Evolutionary conservation across 2,888 invertebrate species (phyloP).

Genomic region (Eucera pruinosa): DNA sequence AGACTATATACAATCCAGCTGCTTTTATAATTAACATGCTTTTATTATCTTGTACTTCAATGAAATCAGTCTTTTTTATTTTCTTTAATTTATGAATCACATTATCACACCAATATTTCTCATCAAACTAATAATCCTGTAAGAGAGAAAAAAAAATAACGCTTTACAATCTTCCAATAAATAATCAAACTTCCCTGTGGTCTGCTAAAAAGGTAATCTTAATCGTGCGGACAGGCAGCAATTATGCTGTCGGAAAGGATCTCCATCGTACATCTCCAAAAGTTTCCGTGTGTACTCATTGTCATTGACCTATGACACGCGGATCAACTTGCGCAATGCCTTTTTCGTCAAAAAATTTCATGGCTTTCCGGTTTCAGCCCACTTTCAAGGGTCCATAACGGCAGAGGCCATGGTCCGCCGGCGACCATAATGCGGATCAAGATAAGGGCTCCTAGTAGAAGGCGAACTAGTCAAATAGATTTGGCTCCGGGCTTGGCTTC

Average conservation of each 20-base stretch:
- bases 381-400: slow-evolving; percentile 6
- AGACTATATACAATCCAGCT: no score
- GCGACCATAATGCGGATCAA: slow-evolving; percentile 2
- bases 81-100: no score
- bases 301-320: slow-evolving; percentile 8
- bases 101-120: no score
- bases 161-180: no score
- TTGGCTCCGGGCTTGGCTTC: slow-evolving; percentile 70
- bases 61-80: no score
- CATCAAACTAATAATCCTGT: no score
- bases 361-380: neutral
- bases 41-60: no score
- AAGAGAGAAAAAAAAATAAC: neutral
- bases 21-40: no score
- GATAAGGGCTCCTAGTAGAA: slow-evolving; percentile 34
- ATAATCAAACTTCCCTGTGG: no score
- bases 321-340: neutral
- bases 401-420: neutral
- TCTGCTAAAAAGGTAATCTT: no score
- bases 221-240: no score
- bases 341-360: neutral
- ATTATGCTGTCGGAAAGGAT: neutral
- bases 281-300: neutral
- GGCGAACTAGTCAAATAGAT: slow-evolving; percentile 72
- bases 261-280: neutral